A percentile compares a stretch with the other conserved stretches of the same genome.
Conservation (phyloP, 2,113 vertebrate genomes). For the Mungos mungo region DNA sequence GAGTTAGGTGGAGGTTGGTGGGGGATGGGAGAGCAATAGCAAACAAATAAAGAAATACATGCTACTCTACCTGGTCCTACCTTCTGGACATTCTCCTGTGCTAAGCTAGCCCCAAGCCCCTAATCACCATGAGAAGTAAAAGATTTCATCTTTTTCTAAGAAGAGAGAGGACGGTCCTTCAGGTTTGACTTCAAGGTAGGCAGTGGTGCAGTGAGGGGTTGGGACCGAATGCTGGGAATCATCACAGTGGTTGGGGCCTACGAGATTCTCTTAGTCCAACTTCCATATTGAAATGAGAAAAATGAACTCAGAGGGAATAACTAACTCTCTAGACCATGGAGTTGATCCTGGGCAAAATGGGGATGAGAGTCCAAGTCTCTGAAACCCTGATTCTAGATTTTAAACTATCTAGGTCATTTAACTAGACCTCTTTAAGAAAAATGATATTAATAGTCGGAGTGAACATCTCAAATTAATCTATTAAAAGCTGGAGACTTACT, state of each 20-base stretch:
- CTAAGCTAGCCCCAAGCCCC: background rate
- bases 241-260: background rate
- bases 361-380: background rate
- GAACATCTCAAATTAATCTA: background rate
- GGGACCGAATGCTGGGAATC: background rate
- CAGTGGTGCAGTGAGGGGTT: background rate
- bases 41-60: background rate
- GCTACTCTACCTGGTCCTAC: background rate
- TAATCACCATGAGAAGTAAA: background rate
- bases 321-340: background rate
- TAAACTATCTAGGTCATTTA: background rate
- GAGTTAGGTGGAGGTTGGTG: background rate
- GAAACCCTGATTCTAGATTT: background rate
- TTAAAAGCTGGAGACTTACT: background rate
- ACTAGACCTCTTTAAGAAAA: background rate
- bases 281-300: background rate
- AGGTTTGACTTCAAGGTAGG: background rate
- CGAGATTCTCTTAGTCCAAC: background rate
- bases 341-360: background rate
- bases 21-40: rapidly evolving
- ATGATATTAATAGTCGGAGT: background rate
- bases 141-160: background rate
- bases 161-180: background rate
- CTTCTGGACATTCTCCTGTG: background rate
- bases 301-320: background rate